Evolutionary conservation across 2,797 vertebrate species (phyloP).

Genomic region (Alexandromys oeconomus): DNA sequence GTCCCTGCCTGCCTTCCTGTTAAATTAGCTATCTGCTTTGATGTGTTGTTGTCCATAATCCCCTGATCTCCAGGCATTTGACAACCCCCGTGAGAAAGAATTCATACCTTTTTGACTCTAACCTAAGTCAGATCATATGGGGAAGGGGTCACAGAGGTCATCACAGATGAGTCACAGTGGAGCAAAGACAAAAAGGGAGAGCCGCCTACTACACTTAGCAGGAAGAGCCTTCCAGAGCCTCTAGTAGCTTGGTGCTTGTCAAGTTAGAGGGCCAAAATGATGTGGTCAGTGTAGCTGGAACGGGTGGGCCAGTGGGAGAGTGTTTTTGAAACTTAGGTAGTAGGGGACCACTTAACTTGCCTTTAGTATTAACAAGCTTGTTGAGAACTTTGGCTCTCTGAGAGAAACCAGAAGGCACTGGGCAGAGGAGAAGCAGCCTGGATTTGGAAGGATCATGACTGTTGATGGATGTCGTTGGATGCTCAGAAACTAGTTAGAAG

Average conservation of each 20-base stretch:
- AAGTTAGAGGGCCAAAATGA: background rate
- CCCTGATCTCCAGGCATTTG: background rate
- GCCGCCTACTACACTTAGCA: too few species aligned
- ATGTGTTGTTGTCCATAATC: background rate
- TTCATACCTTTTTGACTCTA: background rate
- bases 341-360: too few species aligned
- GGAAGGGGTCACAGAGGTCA: background rate
- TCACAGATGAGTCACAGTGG: background rate
- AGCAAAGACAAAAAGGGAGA: background rate
- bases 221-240: background rate
- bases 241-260: background rate
- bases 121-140: background rate
- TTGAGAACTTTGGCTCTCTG: background rate
- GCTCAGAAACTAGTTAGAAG: background rate
- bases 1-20: background rate
- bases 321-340: background rate
- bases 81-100: background rate
- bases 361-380: background rate
- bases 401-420: background rate
- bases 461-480: background rate
- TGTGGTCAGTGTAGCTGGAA: background rate
- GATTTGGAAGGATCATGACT: background rate
- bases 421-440: background rate
- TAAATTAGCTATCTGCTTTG: background rate
- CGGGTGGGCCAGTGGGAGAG: background rate